Evolutionary conservation across 2,113 vertebrate species (phyloP).

Genomic region (Lagopus muta): DNA sequence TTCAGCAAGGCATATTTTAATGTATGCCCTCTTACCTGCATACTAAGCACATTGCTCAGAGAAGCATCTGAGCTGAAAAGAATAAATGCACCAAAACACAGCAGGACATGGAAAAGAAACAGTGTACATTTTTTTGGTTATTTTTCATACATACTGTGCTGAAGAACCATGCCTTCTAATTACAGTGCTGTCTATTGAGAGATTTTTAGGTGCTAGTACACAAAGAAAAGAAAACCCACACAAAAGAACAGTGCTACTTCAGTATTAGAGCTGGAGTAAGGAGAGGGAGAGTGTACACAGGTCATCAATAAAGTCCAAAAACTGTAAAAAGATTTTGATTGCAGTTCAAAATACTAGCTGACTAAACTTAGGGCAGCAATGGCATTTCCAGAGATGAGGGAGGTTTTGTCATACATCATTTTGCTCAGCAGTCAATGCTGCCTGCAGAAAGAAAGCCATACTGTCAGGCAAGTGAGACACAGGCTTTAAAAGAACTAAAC

Average conservation of each 20-base stretch:
- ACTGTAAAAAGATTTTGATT: background rate
- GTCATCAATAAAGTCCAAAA: background rate
- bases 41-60: background rate
- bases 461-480: background rate
- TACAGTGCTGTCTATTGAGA: background rate
- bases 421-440: background rate
- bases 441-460: background rate
- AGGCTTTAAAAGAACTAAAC: background rate
- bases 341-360: background rate
- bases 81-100: background rate
- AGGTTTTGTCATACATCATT: background rate
- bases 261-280: background rate
- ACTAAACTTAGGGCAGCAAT: background rate
- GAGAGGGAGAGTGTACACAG: rapidly evolving
- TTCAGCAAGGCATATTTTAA: background rate
- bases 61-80: background rate
- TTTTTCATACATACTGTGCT: background rate
- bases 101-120: background rate
- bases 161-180: background rate
- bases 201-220: background rate
- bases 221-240: background rate
- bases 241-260: background rate
- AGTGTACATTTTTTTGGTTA: background rate
- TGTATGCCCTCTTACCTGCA: background rate
- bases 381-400: background rate